Base-by-base conservation (phyloP, 2,888 invertebrate species). In the Oscheius onirici region DNA sequence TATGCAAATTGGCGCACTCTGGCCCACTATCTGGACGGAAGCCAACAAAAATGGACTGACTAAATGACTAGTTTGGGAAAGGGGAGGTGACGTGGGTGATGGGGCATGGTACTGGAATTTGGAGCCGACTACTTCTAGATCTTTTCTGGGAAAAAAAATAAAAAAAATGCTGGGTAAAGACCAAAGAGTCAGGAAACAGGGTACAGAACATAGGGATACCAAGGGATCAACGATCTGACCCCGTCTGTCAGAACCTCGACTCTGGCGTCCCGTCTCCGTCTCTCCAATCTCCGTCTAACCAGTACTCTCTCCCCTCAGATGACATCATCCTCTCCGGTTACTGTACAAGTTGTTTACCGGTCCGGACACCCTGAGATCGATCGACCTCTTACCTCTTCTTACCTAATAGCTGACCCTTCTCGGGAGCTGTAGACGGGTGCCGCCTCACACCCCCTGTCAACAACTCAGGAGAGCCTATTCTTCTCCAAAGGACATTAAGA, bases 261-360 rank as follows among this genome's bases (percentile, higher is more conserved):
- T 40, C 43, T 44, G 5, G 17, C 49, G 17, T 41, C 20, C 43
- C 43, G 11, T 60, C 20, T 22, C 20, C 43, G 6, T 24, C 60
- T 49, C n/a, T 24, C 15, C 63, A n/a, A n/a, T 28, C 63, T 28
- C 63, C 49, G 11, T 15, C 13, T 10, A n/a, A 20, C 22, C 49
- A n/a, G 28, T 26, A n/a, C 17, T 63, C 63, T 49, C 49, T 63
- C 43, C 17, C n/a, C 63, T 2, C 63, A n/a, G 20, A n/a, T 63
- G 63, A 63, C 63, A 49, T 63, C 63, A 63, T 34, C 63, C 8
- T 24, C 26, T 52, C 10, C 28, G 61, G 49, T 46, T 63, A 63
- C 63, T 63, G 63, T 63, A 63, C 49, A 63, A 63, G 63, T 63
- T 63, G 63, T 63, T 63, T 63, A 63, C 63, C 49, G 63, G 63